Evolutionary conservation across 2,888 invertebrate species (phyloP).

Genomic region (Polydrusus pterygomalis): DNA sequence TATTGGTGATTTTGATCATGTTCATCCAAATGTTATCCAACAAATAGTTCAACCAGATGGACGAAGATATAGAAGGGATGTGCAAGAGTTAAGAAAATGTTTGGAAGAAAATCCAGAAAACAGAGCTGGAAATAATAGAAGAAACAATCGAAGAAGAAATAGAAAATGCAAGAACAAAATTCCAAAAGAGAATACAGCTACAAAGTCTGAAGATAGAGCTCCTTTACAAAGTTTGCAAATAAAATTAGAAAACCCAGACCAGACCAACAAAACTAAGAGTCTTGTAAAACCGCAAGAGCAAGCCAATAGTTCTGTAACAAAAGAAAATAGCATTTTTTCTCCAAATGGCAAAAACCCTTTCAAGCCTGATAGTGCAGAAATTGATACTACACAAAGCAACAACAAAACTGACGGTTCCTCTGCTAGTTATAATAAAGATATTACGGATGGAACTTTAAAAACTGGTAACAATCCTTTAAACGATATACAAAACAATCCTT

Average conservation of each 20-base stretch:
- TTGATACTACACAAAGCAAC: not conserved
- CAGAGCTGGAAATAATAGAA: not conserved
- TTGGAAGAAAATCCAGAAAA: not conserved
- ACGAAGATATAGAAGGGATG: slow-evolving; percentile 55
- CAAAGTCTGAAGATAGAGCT: not conserved
- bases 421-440: not conserved
- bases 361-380: not conserved
- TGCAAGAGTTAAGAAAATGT: slow-evolving; percentile 9
- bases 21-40: slow-evolving; percentile 48
- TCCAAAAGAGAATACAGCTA: not conserved
- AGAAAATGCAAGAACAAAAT: not conserved
- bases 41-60: slow-evolving; percentile 45
- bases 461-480: not conserved
- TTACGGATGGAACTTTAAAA: not conserved
- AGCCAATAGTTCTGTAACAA: not conserved
- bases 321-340: not conserved
- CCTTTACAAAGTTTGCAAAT: not conserved
- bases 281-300: not conserved
- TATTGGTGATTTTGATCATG: slow-evolving; percentile 64
- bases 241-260: not conserved
- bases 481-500: not conserved
- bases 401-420: not conserved
- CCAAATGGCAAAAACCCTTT: not conserved
- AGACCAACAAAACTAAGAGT: not conserved
- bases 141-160: not conserved